These are phyloP conservation scores for Ceyx erithaca DNA, from an alignment of 2,797 vertebrate species.

Conservation along the genomic window DNA sequence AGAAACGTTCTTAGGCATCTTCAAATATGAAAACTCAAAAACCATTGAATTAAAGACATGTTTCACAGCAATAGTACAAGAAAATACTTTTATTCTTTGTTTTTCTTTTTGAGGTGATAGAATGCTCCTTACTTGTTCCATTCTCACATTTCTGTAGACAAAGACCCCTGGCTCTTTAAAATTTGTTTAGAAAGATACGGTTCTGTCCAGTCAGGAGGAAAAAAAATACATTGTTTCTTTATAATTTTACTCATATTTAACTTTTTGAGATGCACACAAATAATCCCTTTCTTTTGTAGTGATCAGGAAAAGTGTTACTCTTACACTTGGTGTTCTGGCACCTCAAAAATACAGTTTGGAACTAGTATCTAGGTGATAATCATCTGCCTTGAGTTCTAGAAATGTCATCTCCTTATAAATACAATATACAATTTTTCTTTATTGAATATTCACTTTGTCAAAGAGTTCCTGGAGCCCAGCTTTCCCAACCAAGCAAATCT, in stretches of 20 bases:
- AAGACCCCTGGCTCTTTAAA: not conserved
- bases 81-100: not conserved
- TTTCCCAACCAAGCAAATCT: not conserved
- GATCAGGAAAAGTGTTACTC: not conserved
- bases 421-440: not conserved
- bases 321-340: not conserved
- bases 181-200: not conserved
- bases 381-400: not conserved
- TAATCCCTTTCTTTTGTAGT: not conserved
- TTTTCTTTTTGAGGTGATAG: not conserved
- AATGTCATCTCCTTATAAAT: not conserved
- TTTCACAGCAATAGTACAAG: not conserved
- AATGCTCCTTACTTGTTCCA: not conserved
- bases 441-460: not conserved
- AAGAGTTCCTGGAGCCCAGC: not conserved
- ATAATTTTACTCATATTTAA: not conserved
- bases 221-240: not conserved
- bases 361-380: not conserved
- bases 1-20: not conserved
- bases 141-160: not conserved
- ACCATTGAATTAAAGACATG: not conserved
- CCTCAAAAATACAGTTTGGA: not conserved
- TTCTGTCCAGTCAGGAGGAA: not conserved
- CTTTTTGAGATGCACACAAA: not conserved
- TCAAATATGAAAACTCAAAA: not conserved